Evolutionary conservation across 1,140 invertebrate genomes (phyloP).

Genomic region (Phortica variegata): DNA sequence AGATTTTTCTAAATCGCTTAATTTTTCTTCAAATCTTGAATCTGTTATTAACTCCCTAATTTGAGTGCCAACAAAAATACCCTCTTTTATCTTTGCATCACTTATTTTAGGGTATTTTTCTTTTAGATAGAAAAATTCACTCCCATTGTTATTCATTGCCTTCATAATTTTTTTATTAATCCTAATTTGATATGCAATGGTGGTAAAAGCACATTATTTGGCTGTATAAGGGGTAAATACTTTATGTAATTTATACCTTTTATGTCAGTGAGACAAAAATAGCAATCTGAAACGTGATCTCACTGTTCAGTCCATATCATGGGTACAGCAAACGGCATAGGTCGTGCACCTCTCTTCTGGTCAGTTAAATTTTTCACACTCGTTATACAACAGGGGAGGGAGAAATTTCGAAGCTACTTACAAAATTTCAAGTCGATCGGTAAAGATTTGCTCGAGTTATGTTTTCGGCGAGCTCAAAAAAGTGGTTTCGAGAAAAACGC

Average conservation of each 20-base stretch:
- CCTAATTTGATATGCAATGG: not conserved
- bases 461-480: too few species aligned
- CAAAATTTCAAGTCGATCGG: too few species aligned
- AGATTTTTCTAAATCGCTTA: slow-evolving; percentile 18
- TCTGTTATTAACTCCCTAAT: slow-evolving; percentile 1
- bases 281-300: slow-evolving; percentile 29
- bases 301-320: slow-evolving; percentile 28
- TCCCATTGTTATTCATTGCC: too few species aligned
- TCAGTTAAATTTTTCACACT: not conserved
- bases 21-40: slow-evolving; percentile 13
- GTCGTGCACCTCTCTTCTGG: not conserved
- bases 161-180: not conserved
- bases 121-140: too few species aligned
- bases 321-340: slow-evolving; percentile 19
- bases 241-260: slow-evolving; percentile 19
- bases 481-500: too few species aligned
- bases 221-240: not conserved
- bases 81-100: not conserved
- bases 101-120: not conserved
- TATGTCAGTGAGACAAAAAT: slow-evolving; percentile 27
- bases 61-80: not conserved
- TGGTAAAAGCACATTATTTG: not conserved
- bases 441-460: too few species aligned
- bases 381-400: not conserved
- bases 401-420: too few species aligned